Evolutionary conservation across 2,797 vertebrate species (phyloP).

Genomic region (Aselliscus stoliczkanus): DNA sequence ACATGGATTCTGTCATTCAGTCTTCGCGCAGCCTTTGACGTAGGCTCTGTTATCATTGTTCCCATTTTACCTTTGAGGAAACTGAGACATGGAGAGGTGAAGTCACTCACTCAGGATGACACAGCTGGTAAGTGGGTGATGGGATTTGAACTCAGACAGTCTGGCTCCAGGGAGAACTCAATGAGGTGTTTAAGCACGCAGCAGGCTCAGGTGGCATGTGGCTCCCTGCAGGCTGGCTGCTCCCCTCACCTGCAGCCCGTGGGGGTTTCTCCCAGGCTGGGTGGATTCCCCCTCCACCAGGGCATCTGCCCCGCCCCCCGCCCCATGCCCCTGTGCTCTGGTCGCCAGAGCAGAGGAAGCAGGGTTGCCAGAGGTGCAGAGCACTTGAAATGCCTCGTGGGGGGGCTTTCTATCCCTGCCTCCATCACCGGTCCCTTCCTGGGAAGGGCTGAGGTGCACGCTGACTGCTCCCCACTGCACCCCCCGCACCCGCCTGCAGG

Average conservation of each 20-base stretch:
- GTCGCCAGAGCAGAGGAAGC: background rate
- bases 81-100: background rate
- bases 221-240: background rate
- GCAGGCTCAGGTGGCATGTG: fast-evolving
- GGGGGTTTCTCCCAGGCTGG: fast-evolving
- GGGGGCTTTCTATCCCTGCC: background rate
- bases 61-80: background rate
- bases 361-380: background rate
- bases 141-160: conserved; percentile 29
- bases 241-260: background rate
- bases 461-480: background rate
- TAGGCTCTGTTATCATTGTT: background rate
- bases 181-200: background rate
- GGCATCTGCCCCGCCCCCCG: background rate
- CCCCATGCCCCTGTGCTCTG: fast-evolving
- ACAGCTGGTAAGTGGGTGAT: background rate
- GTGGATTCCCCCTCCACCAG: background rate
- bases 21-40: background rate
- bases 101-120: background rate
- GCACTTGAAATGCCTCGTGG: fast-evolving
- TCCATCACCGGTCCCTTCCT: background rate
- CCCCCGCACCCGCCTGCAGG: fast-evolving
- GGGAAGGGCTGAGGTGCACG: background rate
- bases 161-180: background rate
- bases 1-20: background rate